Evolutionary conservation across 1,140 invertebrate genomes (phyloP).

Genomic region (Microplitis mediator): DNA sequence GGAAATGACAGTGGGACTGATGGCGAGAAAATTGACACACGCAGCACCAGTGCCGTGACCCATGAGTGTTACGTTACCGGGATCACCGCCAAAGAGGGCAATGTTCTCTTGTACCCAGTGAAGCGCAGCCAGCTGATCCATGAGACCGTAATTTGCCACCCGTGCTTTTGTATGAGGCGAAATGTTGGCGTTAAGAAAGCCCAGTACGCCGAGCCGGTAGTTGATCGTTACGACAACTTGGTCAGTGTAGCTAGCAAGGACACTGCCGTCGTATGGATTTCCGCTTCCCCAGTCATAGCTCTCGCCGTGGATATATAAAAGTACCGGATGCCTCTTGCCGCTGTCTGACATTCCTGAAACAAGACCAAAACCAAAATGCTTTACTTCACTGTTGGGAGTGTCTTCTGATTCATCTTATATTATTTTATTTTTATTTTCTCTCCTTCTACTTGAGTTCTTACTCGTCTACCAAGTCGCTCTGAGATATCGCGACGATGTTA

Average conservation of each 20-base stretch:
- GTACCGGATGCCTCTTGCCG: slow-evolving; percentile 77
- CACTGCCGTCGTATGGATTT: slow-evolving; percentile 92
- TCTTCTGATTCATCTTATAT: background rate
- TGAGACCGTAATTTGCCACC: slow-evolving; percentile 91
- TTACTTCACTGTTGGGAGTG: background rate
- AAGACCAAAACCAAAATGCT: slow-evolving; percentile 5
- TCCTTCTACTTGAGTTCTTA: background rate
- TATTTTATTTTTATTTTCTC: too few species aligned
- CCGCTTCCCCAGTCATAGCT: slow-evolving; percentile 94
- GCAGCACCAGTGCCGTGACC: slow-evolving; percentile 95
- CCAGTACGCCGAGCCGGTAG: slow-evolving; percentile 93
- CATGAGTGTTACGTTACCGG: slow-evolving; percentile 88
- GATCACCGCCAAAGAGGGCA: slow-evolving; percentile 88
- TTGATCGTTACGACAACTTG: slow-evolving; percentile 95
- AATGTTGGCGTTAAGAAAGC: slow-evolving; percentile 85
- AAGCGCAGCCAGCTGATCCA: slow-evolving; percentile 93
- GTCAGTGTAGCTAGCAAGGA: slow-evolving; percentile 87
- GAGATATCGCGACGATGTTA: slow-evolving; percentile 1
- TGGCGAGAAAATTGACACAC: slow-evolving; percentile 93
- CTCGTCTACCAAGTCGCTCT: background rate
- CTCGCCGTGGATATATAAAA: slow-evolving; percentile 94
- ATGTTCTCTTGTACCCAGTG: slow-evolving; percentile 96
- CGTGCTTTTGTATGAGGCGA: slow-evolving; percentile 78
- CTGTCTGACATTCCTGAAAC: slow-evolving; percentile 59
- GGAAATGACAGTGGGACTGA: slow-evolving; percentile 89